Conservation (phyloP, 2,113 vertebrate genomes). For the Chamaea fasciata region DNA sequence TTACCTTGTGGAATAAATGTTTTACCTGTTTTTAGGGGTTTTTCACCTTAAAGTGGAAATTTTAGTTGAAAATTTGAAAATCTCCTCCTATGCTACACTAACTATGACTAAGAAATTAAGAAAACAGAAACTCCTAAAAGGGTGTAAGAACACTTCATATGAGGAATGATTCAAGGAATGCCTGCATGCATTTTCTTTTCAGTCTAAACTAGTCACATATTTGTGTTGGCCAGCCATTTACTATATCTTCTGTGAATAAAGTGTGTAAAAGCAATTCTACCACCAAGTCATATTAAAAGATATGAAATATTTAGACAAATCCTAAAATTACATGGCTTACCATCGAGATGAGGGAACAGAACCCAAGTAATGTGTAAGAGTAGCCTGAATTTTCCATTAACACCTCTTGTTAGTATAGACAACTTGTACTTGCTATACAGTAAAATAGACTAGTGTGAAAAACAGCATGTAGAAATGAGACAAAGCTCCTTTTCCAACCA, state of each 20-base stretch:
- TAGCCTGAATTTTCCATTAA: constrained; percentile 9
- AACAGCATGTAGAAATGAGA: background rate
- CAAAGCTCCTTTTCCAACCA: background rate
- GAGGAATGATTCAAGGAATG: background rate
- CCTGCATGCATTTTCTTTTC: background rate
- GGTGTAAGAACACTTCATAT: background rate
- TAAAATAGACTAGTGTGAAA: background rate
- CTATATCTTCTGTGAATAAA: background rate
- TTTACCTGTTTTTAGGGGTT: background rate
- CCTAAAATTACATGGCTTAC: background rate
- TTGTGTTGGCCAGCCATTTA: background rate
- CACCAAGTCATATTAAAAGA: background rate
- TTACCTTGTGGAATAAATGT: background rate
- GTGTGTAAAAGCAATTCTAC: background rate
- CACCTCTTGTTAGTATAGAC: background rate
- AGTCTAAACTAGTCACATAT: background rate
- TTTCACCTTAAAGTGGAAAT: background rate
- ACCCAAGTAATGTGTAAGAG: background rate
- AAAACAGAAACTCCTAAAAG: background rate
- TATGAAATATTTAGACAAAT: background rate
- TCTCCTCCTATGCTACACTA: background rate
- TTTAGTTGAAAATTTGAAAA: background rate
- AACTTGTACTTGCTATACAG: background rate
- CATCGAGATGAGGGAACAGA: background rate
- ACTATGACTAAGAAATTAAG: background rate